These are phyloP conservation scores for Epinephelus malabaricus DNA, from an alignment of 2,797 vertebrate species.

Conservation along the genomic window DNA sequence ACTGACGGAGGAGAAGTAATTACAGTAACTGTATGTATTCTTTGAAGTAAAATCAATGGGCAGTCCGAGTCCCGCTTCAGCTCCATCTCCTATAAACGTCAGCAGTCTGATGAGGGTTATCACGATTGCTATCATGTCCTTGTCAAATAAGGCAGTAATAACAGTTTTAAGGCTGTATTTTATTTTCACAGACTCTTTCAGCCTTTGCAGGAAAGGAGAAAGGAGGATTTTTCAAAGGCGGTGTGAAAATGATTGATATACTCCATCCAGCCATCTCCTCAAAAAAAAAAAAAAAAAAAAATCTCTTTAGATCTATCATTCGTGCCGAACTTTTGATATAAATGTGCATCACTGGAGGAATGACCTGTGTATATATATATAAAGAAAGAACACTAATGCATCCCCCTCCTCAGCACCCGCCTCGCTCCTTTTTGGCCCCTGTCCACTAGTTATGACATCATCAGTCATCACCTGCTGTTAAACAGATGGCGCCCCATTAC, in stretches of 20 bases:
- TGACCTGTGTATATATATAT: constrained; percentile 21
- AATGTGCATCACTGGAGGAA: constrained; percentile 17
- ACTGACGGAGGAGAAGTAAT: constrained; percentile 30
- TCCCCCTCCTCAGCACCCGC: constrained; percentile 4
- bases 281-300: not conserved
- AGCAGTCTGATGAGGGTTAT: constrained; percentile 29
- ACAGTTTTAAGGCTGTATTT: constrained; percentile 43
- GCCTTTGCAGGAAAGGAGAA: constrained; percentile 11
- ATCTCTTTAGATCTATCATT: constrained; percentile 32
- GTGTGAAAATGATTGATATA: not conserved
- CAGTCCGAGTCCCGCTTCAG: constrained; percentile 10
- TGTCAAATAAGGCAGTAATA: constrained; percentile 35
- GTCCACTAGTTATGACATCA: constrained; percentile 67
- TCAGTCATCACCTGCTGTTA: constrained; percentile 71
- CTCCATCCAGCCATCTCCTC: constrained; percentile 6
- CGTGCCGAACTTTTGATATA: constrained; percentile 9
- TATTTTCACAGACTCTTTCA: constrained; percentile 9
- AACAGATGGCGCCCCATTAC: constrained; percentile 71
- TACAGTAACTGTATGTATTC: constrained; percentile 22
- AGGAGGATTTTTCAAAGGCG: constrained; percentile 24
- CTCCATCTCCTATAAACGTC: constrained; percentile 25
- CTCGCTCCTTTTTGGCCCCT: constrained; percentile 14
- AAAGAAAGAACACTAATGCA: constrained; percentile 1
- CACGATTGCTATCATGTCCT: constrained; percentile 40
- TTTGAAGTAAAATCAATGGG: constrained; percentile 65